phyloP scores from a whole-genome alignment of 2,888 invertebrate genomes.

The Torymus texanus region DNA sequence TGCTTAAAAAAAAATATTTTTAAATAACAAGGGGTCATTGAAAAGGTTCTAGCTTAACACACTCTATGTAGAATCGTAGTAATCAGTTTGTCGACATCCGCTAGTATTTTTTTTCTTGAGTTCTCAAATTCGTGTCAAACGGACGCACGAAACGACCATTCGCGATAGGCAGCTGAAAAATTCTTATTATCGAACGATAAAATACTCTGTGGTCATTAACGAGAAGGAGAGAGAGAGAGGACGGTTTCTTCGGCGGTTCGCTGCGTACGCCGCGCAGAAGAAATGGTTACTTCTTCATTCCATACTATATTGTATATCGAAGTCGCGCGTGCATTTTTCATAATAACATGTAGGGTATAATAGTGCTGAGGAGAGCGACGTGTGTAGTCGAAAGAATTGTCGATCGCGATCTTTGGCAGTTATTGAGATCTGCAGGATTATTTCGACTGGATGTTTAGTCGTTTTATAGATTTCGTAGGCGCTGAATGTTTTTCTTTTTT shows the following conservation, averaged over 20 bases:
- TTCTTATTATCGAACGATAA: conserved; percentile 24
- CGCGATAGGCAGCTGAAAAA: conserved; percentile 43
- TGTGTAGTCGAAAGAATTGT: conserved; percentile 5
- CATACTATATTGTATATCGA: conserved; percentile 48
- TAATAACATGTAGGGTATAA: conserved; percentile 23
- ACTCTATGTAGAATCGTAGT: too few relatives aligned
- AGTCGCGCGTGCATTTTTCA: conserved; percentile 47
- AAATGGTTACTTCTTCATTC: conserved; percentile 51
- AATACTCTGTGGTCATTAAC: conserved; percentile 38
- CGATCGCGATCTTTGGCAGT: background rate
- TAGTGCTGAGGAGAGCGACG: background rate
- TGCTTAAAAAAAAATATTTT: conserved; percentile 26
- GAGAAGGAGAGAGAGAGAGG: conserved; percentile 6
- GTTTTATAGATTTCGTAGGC: conserved; percentile 21
- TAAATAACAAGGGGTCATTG: conserved; percentile 21
- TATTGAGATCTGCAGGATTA: background rate
- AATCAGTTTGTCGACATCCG: too few relatives aligned
- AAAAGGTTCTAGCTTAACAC: conserved; percentile 10
- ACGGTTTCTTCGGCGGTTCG: background rate
- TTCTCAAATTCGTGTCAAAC: too few relatives aligned
- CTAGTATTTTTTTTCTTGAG: too few relatives aligned
- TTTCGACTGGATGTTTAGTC: conserved; percentile 14
- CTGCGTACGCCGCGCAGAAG: conserved; percentile 3
- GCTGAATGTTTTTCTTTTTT: conserved; percentile 26
- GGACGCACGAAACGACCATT: conserved; percentile 24